phyloP scores from a whole-genome alignment of 2,888 invertebrate genomes.

The Lithophane semibrunnea region DNA sequence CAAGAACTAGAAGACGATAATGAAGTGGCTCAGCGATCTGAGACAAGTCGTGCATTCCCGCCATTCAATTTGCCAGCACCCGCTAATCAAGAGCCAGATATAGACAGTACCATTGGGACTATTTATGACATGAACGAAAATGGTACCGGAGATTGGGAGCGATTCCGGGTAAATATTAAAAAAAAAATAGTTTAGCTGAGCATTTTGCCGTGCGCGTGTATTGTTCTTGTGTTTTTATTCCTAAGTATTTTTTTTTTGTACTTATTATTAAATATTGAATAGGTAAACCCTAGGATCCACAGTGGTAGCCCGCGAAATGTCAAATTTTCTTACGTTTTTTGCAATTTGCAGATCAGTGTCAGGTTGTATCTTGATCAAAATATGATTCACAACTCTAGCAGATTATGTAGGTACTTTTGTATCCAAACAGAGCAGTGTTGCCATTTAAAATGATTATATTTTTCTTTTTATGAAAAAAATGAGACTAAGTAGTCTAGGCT shows the following conservation, averaged over 20 bases:
- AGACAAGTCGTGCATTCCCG: not conserved
- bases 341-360: too few species aligned
- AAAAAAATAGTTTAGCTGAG: not conserved
- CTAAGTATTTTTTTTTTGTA: too few species aligned
- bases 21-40: not conserved
- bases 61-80: too few species aligned
- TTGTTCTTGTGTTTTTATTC: not conserved
- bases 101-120: not conserved
- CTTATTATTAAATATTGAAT: too few species aligned
- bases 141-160: not conserved
- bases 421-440: not conserved
- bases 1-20: not conserved
- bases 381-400: too few species aligned
- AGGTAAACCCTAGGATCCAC: too few species aligned
- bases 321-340: too few species aligned
- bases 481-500: too few species aligned
- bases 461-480: too few species aligned
- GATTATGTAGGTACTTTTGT: not conserved
- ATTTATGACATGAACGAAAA: not conserved
- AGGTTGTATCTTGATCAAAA: too few species aligned
- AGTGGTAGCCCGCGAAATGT: too few species aligned
- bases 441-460: too few species aligned
- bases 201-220: not conserved
- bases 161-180: conserved; percentile 9
- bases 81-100: not conserved